Percentiles rank a stretch among this genome's conserved stretches.
phyloP scores from a whole-genome alignment of 2,888 invertebrate species.

The Polia nebulosa region DNA sequence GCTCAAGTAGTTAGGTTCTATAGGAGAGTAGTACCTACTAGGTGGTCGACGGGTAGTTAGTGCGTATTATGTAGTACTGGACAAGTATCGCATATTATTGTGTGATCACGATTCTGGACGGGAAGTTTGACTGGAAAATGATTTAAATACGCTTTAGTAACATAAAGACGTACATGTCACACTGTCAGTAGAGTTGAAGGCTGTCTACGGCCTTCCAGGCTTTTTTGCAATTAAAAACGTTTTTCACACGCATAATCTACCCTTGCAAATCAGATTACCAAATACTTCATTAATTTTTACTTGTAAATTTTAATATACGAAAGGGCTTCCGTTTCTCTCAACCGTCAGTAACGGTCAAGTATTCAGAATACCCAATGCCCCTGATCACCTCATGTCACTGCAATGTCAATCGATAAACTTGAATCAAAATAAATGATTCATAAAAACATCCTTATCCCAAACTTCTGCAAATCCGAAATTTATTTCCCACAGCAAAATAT shows the following conservation, averaged over 20 bases:
- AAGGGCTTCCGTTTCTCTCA: slow-evolving; percentile 6
- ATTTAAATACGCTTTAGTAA: neutral
- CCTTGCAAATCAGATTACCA: neutral
- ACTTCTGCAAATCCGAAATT: slow-evolving; percentile 19
- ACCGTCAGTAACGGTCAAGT: slow-evolving; percentile 47
- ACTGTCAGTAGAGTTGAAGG: neutral
- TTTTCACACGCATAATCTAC: neutral
- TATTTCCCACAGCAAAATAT: slow-evolving; percentile 30
- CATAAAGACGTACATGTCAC: too few relatives aligned
- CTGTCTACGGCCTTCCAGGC: neutral
- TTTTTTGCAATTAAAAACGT: neutral
- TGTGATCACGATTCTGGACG: too few relatives aligned
- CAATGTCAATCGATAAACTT: slow-evolving; percentile 12
- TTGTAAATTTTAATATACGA: neutral
- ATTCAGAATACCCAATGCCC: neutral
- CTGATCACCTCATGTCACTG: neutral
- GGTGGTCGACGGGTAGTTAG: slow-evolving; percentile 3
- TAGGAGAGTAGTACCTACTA: slow-evolving; percentile 17
- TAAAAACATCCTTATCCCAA: neutral
- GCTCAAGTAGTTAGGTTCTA: slow-evolving; percentile 38
- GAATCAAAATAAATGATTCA: slow-evolving; percentile 13
- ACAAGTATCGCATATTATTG: too few relatives aligned
- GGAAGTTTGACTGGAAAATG: too few relatives aligned
- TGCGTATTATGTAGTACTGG: too few relatives aligned
- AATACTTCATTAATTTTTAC: neutral